Conservation (phyloP, 2,113 vertebrate genomes). For the Tringa solitaria region DNA sequence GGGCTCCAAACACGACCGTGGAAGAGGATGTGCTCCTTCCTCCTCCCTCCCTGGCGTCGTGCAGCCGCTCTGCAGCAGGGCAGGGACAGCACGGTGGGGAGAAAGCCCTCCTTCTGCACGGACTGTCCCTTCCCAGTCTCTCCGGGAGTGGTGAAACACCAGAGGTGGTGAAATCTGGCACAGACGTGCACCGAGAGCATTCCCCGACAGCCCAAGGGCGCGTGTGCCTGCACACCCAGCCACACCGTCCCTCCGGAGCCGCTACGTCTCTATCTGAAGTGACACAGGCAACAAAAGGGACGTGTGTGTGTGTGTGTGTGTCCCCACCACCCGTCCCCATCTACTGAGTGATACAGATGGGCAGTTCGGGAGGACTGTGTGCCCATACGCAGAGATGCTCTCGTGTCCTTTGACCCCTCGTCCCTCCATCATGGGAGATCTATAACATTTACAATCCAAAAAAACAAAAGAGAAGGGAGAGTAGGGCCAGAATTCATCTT, state of each 20-base stretch:
- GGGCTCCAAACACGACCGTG: accelerated
- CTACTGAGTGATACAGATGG: constrained; percentile 40
- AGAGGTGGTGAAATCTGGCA: neutral
- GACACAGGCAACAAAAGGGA: constrained; percentile 49
- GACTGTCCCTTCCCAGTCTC: neutral
- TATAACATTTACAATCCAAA: constrained; percentile 83
- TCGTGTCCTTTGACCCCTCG: constrained; percentile 72
- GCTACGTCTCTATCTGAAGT: constrained; percentile 33
- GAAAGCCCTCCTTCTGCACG: neutral
- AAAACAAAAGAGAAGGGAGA: constrained; percentile 77
- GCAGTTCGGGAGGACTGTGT: constrained; percentile 7
- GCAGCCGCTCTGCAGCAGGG: neutral
- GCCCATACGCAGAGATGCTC: constrained; percentile 64
- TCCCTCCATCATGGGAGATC: constrained; percentile 80
- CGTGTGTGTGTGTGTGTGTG: neutral
- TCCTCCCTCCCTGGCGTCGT: accelerated
- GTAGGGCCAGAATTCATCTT: constrained; percentile 79
- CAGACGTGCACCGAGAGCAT: neutral
- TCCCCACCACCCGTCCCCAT: neutral
- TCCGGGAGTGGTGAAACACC: neutral
- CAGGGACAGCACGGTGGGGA: accelerated
- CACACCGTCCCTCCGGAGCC: neutral
- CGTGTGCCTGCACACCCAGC: accelerated
- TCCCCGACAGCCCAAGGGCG: neutral
- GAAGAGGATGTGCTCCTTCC: neutral